Percentiles rank a stretch among this genome's conserved stretches.
phyloP scores from a whole-genome alignment of 2,888 invertebrate genomes.

The Drosophila atripex region DNA sequence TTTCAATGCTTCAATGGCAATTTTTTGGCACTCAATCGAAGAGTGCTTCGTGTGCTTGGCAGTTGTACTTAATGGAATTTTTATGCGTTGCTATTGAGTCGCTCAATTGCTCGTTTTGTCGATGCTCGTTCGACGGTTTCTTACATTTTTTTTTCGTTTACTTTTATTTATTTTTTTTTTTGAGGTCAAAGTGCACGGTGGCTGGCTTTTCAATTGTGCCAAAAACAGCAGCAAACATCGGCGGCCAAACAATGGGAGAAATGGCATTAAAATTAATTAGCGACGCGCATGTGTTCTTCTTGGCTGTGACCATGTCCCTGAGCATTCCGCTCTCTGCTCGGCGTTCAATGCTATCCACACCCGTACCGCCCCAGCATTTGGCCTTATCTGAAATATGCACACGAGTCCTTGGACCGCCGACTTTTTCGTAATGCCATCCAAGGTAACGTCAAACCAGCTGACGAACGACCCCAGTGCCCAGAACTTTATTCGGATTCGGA shows the following conservation, averaged over 20 bases:
- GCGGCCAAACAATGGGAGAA: slow-evolving; percentile 40
- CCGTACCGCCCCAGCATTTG: slow-evolving; percentile 63
- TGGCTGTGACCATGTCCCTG: slow-evolving; percentile 62
- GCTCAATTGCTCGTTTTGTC: slow-evolving; percentile 50
- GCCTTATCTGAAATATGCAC: slow-evolving; percentile 80
- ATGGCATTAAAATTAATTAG: slow-evolving; percentile 74
- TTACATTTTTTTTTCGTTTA: slow-evolving; percentile 12
- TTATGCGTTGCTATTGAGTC: slow-evolving; percentile 55
- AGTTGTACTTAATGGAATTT: slow-evolving; percentile 69
- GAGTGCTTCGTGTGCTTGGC: slow-evolving; percentile 65
- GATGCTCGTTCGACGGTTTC: slow-evolving; percentile 34
- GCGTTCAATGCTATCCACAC: slow-evolving; percentile 50
- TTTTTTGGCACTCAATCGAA: slow-evolving; percentile 54
- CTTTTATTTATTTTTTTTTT: slow-evolving; percentile 17
- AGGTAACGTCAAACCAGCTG: slow-evolving; percentile 57
- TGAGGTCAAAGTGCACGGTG: slow-evolving; percentile 73
- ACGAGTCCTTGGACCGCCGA: slow-evolving; percentile 70
- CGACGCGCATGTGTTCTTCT: slow-evolving; percentile 70
- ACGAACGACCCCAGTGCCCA: slow-evolving; percentile 45
- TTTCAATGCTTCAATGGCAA: slow-evolving; percentile 45
- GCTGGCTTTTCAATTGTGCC: slow-evolving; percentile 42
- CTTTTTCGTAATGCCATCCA: slow-evolving; percentile 70
- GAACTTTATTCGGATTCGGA: slow-evolving; percentile 28
- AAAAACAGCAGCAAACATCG: slow-evolving; percentile 15
- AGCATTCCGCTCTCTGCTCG: slow-evolving; percentile 31